Evolutionary conservation across 2,113 vertebrate genomes (phyloP).

Genomic region (Oxyura jamaicensis): DNA sequence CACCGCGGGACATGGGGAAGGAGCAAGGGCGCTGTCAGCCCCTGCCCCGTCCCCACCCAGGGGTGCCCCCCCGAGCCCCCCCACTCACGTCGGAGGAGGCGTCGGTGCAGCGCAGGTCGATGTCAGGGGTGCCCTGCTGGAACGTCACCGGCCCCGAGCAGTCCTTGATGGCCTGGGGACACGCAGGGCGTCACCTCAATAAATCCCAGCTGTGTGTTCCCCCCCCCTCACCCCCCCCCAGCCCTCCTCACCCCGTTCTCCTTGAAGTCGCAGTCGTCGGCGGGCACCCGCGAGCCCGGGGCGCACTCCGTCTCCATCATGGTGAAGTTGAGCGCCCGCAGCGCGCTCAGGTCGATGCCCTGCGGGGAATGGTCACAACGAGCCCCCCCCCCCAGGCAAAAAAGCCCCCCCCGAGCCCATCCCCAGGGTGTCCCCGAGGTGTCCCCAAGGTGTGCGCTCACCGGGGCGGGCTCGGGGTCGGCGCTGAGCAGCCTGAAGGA

Average conservation of each 20-base stretch:
- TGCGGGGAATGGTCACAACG: not conserved
- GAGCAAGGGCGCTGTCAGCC: not conserved
- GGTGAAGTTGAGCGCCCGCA: not conserved
- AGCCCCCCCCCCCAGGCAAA: no score
- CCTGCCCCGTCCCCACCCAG: not conserved
- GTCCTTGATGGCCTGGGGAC: no score
- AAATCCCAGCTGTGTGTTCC: not conserved
- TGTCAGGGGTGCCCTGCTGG: no score
- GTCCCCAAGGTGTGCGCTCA: not conserved
- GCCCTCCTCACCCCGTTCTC: slow-evolving; percentile 28
- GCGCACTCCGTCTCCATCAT: slow-evolving; percentile 22
- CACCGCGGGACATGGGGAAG: not conserved
- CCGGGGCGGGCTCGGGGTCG: not conserved
- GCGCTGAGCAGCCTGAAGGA: slow-evolving; percentile 8
- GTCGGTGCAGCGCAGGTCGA: no score
- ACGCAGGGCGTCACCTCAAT: not conserved
- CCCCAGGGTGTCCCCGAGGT: not conserved
- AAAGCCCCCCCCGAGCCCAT: no score
- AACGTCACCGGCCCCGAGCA: no score
- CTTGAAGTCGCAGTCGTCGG: slow-evolving; percentile 34
- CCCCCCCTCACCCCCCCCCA: no score
- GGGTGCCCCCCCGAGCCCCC: not conserved
- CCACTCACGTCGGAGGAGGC: no score
- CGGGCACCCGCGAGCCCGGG: accelerated
- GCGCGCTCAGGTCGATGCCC: not conserved